Base-by-base conservation (phyloP, 2,113 vertebrate genomes). In the Phrynosoma platyrhinos region DNA sequence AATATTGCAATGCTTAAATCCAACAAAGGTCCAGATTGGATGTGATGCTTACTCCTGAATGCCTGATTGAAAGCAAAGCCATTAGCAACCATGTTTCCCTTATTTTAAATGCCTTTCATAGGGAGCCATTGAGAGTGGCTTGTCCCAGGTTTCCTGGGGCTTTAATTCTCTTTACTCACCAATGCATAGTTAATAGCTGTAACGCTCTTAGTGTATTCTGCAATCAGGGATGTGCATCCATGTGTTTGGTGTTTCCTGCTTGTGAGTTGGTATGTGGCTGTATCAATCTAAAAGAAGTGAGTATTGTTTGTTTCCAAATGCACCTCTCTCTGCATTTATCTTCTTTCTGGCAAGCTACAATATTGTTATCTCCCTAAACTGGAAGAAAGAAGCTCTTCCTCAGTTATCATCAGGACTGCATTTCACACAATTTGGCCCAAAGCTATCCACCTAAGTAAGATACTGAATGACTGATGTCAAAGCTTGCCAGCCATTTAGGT, bases 1-100 rank as follows among this genome's bases (percentile, higher is more conserved):
- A 71, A 89, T 81, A 79, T 88, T 86, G 20, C n/a, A 18, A 21
- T 18, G 1, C 64, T 80, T 88, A 78, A 30, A 40, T 81, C 2
- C 78, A 72, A 71, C 52, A 14, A 21, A 47, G 5, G 30, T 16
- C 47, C 32, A n/a, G 1, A 21, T 75, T 13, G 58, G 25, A 71
- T 62, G 7, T 18, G 32, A 23, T 74, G 55, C 75, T 74, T 58
- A 27, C 30, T 87, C 27, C 8, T n/a, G 52, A 13, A 32, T 40
- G 21, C 36, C 47, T 53, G 13, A 68, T 53, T 64, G 55, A 42
- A 62, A 64, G 16, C 55, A 62, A 75, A 20, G 8, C 58, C 40
- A 21, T 12, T 84, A 62, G 55, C 30, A 64, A 14, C 12, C 62
- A 58, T 20, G 12, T 42, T 25, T 77, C 42, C 13, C n/a, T 68